Conservation (phyloP, 1,140 invertebrate species). For the Linepithema humile region DNA sequence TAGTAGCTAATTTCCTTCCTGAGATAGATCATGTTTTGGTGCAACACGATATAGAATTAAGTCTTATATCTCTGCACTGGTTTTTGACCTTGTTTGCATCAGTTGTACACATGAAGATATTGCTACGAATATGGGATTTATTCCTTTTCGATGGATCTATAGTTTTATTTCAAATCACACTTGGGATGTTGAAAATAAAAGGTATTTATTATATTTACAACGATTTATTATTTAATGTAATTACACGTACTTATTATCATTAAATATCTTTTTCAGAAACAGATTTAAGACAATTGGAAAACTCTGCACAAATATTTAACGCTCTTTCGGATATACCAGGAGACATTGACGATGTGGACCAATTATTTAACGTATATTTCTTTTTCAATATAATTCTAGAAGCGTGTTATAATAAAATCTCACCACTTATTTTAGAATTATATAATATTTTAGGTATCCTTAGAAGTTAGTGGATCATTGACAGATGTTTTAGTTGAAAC, state of each 20-base stretch:
- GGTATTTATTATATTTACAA: conserved; percentile 78
- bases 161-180: conserved; percentile 97
- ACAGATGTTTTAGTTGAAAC: conserved; percentile 95
- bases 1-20: conserved; percentile 95
- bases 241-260: conserved; percentile 13
- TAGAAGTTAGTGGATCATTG: conserved; percentile 88
- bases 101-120: conserved; percentile 98
- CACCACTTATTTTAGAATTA: conserved; percentile 22
- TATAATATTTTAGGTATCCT: conserved; percentile 82
- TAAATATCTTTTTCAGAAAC: conserved; percentile 86
- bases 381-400: conserved; percentile 27
- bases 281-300: conserved; percentile 92
- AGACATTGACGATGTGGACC: conserved; percentile 95
- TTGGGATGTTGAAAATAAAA: conserved; percentile 98
- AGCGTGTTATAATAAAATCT: conserved; percentile 82
- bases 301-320: conserved; percentile 99
- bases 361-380: conserved; percentile 87
- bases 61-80: conserved; percentile 98
- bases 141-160: conserved; percentile 98
- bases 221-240: conserved; percentile 12
- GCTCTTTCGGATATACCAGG: conserved; percentile 97
- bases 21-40: conserved; percentile 95
- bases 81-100: conserved; percentile 99
- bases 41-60: conserved; percentile 98
- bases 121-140: conserved; percentile 98